These are phyloP conservation scores for Spisula solida DNA, from an alignment of 2,888 invertebrate species.

Conservation along the genomic window DNA sequence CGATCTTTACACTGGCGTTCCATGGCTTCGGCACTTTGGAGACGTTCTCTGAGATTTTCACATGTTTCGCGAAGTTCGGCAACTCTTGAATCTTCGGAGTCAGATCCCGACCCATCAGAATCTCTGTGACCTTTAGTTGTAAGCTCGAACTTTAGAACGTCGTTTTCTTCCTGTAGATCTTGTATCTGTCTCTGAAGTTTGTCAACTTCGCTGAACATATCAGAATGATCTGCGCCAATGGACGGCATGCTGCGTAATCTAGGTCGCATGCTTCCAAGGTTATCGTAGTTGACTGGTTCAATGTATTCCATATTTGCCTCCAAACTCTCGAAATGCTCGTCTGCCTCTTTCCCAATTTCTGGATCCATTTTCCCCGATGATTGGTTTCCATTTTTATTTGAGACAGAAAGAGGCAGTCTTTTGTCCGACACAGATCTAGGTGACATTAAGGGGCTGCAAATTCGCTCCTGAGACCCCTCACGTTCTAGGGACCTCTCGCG, in stretches of 20 bases:
- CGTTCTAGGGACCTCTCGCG: constrained; percentile 66
- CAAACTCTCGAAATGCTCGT: constrained; percentile 50
- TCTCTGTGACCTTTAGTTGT: constrained; percentile 69
- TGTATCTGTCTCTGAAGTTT: constrained; percentile 68
- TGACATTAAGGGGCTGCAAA: constrained; percentile 53
- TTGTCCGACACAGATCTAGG: constrained; percentile 51
- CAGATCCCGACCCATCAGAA: constrained; percentile 65
- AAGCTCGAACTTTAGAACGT: constrained; percentile 72
- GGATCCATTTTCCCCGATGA: constrained; percentile 23
- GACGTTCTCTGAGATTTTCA: constrained; percentile 79
- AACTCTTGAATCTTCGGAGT: constrained; percentile 71
- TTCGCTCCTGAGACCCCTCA: constrained; percentile 65
- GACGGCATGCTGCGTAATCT: constrained; percentile 60
- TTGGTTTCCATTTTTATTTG: constrained; percentile 36
- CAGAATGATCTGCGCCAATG: constrained; percentile 46
- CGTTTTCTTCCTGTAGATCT: constrained; percentile 76
- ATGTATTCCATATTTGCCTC: constrained; percentile 51
- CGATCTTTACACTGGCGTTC: constrained; percentile 80
- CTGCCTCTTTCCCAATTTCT: constrained; percentile 54
- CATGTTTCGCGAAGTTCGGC: constrained; percentile 79
- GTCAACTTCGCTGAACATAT: constrained; percentile 65
- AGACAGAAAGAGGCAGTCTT: constrained; percentile 40
- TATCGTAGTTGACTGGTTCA: constrained; percentile 51
- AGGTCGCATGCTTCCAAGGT: constrained; percentile 51
- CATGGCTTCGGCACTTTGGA: constrained; percentile 76